Conservation (phyloP, 2,888 invertebrate genomes). For the Acanthosepion esculentum region DNA sequence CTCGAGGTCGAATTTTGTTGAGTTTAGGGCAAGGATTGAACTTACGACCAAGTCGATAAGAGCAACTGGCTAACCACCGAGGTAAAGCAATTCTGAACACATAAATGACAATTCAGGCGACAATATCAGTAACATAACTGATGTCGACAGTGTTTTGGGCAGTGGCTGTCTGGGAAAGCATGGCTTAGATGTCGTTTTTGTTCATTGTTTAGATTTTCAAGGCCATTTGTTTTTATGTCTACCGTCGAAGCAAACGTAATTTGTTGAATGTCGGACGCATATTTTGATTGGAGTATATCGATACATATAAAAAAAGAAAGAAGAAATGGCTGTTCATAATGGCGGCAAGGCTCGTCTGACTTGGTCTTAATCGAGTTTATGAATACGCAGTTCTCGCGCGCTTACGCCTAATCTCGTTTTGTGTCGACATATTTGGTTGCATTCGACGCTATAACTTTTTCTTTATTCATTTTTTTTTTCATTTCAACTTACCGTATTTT, state of each 20-base stretch:
- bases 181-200: neutral
- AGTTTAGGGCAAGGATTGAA: neutral
- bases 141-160: neutral
- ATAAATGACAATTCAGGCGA: neutral
- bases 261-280: neutral
- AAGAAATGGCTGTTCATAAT: neutral
- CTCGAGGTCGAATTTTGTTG: neutral
- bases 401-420: constrained; percentile 17
- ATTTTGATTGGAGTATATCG: neutral
- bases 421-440: neutral
- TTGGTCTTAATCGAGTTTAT: constrained; percentile 33
- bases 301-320: neutral
- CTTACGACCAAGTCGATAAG: neutral
- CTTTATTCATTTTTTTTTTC: neutral
- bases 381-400: neutral
- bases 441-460: neutral
- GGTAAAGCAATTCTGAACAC: neutral
- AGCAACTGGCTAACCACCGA: neutral
- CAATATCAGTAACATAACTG: neutral
- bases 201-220: constrained; percentile 4
- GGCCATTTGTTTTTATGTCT: neutral
- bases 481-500: neutral
- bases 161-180: neutral
- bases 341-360: neutral
- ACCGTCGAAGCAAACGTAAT: constrained; percentile 33